These are phyloP conservation scores for Pomatostomus ruficeps DNA, from an alignment of 2,113 vertebrate species.

Conservation along the genomic window DNA sequence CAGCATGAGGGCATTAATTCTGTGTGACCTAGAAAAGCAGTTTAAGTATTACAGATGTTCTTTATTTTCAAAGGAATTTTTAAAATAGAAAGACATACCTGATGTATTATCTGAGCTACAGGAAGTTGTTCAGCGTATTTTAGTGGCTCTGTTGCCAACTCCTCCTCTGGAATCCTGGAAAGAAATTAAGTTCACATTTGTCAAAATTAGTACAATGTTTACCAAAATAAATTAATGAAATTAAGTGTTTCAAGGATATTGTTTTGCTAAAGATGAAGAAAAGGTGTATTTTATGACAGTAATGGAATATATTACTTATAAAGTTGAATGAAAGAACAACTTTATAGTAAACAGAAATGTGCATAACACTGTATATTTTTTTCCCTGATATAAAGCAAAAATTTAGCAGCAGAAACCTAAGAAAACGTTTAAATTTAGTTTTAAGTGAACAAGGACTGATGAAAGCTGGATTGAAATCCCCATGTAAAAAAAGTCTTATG, in stretches of 20 bases:
- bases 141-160: constrained; percentile 63
- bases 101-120: constrained; percentile 95
- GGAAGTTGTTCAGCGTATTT: constrained; percentile 92
- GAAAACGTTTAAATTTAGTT: background rate
- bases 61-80: constrained; percentile 33
- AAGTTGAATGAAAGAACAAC: background rate
- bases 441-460: background rate
- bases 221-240: background rate
- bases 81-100: constrained; percentile 75
- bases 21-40: constrained; percentile 50
- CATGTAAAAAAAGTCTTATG: background rate
- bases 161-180: constrained; percentile 61
- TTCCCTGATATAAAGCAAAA: background rate
- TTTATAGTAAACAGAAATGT: background rate
- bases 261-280: background rate
- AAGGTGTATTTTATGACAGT: background rate
- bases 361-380: background rate
- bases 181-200: background rate
- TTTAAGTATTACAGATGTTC: constrained; percentile 37
- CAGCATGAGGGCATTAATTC: constrained; percentile 19
- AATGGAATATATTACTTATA: background rate
- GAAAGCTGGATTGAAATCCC: background rate
- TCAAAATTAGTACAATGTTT: background rate
- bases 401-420: background rate
- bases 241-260: background rate